Conservation (phyloP, 2,113 vertebrate species). For the Austrofundulus limnaeus region DNA sequence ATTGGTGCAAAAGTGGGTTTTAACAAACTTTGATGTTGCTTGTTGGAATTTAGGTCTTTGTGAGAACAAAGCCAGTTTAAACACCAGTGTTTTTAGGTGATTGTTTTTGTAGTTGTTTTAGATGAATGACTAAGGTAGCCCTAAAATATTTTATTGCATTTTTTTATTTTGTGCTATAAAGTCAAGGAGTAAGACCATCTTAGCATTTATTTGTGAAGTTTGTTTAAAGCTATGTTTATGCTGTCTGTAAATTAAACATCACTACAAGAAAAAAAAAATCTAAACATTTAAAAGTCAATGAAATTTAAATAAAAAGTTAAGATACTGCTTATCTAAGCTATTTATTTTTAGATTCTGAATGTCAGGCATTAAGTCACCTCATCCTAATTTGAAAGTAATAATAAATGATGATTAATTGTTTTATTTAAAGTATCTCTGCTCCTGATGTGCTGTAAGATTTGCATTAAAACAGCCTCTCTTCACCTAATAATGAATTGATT, state of each 20-base stretch:
- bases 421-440: conserved; percentile 28
- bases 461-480: conserved; percentile 16
- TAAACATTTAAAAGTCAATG: conserved; percentile 10
- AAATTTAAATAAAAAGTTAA: conserved; percentile 6
- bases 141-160: conserved; percentile 12
- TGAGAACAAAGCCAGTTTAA: conserved; percentile 10
- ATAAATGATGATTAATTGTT: conserved; percentile 46
- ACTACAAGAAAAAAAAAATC: conserved; percentile 1
- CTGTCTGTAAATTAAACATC: neutral
- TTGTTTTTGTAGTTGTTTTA: conserved; percentile 9
- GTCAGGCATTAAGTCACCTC: conserved; percentile 35
- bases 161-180: neutral
- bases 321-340: conserved; percentile 19
- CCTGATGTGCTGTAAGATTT: conserved; percentile 27
- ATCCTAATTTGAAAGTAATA: conserved; percentile 43
- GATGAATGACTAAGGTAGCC: conserved; percentile 11
- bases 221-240: neutral
- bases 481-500: conserved; percentile 21
- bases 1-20: conserved; percentile 13
- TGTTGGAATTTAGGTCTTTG: conserved; percentile 16
- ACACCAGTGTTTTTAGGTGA: neutral
- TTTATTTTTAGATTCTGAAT: conserved; percentile 31
- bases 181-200: neutral
- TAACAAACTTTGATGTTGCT: conserved; percentile 21
- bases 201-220: neutral